Evolutionary conservation across 2,888 invertebrate genomes (phyloP), one percentile per base, ranked within the genome.

Genomic region (Thecocarcelia acutangulata): DNA sequence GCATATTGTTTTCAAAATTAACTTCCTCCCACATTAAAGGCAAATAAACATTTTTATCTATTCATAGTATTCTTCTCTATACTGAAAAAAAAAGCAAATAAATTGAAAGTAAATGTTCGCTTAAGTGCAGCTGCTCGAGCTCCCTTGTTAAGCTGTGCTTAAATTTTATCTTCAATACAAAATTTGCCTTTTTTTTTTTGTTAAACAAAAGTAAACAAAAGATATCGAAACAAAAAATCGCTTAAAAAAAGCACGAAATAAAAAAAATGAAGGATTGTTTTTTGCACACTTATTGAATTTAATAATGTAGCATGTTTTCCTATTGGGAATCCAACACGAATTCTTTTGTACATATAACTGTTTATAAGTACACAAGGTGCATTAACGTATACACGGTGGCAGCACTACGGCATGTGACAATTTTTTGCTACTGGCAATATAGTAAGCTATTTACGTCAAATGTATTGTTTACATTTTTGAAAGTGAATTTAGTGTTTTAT

Each of bases 101-200:
- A 77, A 56, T 17, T 63, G 70, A n/a, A n/a, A n/a, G n/a, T n/a
- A n/a, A 78, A 70, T 58, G 70, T 17, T 37, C 50, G 21, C 50
- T 64, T 72, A 50, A 78, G 50, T 64, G 52, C 50, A 59, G 28
- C 66, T 37, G 33, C 9, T 33, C 9, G 3, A 46, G 33, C 9
- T 33, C 9, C 8, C 52, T 59, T 50, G 21, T 12, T 50, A 64
- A 76, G 59, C 28, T 37, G 44, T 54, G 44, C 52, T 75, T 68
- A 66, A 37, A 42, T 58, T 17, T 40, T 66, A 58, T 56, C 52
- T 58, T 58, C 24, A 74, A 73, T 15, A 63, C 21, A 56, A 56
- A 64, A 54, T 17, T 50, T 4, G 19, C 3, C 48, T 73, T 58
- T 75, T 5, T 28, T 28, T 28, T 28, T 28, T 28, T 28, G 3